Conservation (phyloP, 1,140 invertebrate species). For the Diorhabda sublineata region DNA sequence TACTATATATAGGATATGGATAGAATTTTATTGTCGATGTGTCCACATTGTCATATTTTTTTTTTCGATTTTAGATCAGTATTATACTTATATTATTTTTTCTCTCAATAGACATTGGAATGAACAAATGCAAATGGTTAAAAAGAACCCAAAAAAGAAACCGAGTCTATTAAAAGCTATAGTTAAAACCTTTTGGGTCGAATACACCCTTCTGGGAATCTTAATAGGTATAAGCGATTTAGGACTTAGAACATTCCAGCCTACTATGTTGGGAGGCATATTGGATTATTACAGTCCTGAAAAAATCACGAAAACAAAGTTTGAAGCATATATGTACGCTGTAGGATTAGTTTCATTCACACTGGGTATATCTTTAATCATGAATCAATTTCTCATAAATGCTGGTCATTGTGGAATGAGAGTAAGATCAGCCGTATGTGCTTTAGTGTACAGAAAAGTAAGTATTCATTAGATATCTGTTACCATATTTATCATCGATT, state of each 20-base stretch:
- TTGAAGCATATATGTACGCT: conserved; percentile 54
- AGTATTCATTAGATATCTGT: conserved; percentile 12
- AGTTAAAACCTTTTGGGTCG: conserved; percentile 45
- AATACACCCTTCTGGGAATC: conserved; percentile 40
- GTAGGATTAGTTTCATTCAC: conserved; percentile 54
- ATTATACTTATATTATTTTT: too few relatives aligned
- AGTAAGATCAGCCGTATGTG: conserved; percentile 69
- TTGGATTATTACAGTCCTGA: conserved; percentile 52
- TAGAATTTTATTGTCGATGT: too few relatives aligned
- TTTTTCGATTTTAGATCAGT: too few relatives aligned
- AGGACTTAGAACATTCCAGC: conserved; percentile 42
- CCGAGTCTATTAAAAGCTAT: conserved; percentile 47
- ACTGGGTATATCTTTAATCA: conserved; percentile 49
- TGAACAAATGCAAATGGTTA: conserved; percentile 42
- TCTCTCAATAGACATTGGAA: conserved; percentile 40
- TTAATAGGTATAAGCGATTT: conserved; percentile 33
- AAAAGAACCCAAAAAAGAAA: conserved; percentile 5
- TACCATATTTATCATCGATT: too few relatives aligned
- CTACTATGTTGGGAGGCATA: conserved; percentile 52
- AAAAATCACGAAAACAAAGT: conserved; percentile 35
- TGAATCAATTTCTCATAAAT: conserved; percentile 57
- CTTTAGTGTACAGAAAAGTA: conserved; percentile 78
- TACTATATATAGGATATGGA: too few relatives aligned
- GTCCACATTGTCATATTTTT: too few relatives aligned
- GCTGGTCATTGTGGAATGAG: conserved; percentile 68